phyloP scores from a whole-genome alignment of 2,797 vertebrate species.

The Prunella strophiata region DNA sequence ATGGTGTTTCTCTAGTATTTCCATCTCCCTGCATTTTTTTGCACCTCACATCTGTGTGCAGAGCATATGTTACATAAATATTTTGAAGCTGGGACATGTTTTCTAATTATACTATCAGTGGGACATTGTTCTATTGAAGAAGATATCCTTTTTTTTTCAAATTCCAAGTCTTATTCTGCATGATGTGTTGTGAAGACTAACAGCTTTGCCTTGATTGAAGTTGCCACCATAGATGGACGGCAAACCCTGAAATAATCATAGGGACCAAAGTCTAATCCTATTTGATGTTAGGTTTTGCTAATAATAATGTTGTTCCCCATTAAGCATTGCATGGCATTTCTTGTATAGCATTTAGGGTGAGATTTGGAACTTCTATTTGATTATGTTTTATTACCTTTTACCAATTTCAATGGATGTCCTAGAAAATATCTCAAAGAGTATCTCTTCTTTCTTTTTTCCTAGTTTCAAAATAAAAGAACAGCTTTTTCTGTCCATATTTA shows the following conservation, averaged over 20 bases:
- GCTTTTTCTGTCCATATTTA: neutral
- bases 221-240: neutral
- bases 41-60: neutral
- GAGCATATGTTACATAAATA: neutral
- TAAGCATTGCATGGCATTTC: neutral
- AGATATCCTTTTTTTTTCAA: neutral
- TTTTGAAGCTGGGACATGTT: neutral
- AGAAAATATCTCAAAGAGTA: neutral
- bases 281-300: neutral
- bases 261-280: neutral
- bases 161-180: neutral
- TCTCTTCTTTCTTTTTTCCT: neutral
- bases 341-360: neutral
- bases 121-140: neutral
- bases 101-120: neutral
- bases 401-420: neutral
- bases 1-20: neutral
- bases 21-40: neutral
- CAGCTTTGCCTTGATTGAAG: neutral
- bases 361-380: neutral
- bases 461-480: neutral
- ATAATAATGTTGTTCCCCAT: neutral
- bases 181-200: neutral
- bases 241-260: neutral
- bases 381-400: neutral